phyloP scores from a whole-genome alignment of 2,888 invertebrate species.

The Pristionchus japonicus region DNA sequence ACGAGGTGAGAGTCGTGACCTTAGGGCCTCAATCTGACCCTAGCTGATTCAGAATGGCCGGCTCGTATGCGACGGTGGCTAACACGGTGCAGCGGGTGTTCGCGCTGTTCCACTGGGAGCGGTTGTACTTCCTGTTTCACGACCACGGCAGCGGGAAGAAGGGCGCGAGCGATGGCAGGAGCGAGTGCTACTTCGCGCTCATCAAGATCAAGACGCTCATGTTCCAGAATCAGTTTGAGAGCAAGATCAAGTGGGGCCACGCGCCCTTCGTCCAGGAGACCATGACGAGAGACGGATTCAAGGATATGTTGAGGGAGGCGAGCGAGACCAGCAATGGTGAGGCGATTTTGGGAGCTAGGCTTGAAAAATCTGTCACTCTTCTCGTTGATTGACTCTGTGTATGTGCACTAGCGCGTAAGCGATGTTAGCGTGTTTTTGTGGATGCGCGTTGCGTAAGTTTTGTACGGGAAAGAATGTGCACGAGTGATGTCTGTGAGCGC shows the following conservation, averaged over 20 bases:
- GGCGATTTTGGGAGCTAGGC: too few species aligned
- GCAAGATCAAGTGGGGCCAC: conserved; percentile 63
- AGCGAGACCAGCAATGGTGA: conserved; percentile 76
- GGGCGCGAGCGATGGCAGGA: conserved; percentile 63
- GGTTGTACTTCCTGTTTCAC: conserved; percentile 80
- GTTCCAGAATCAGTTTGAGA: conserved; percentile 53
- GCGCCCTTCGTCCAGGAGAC: conserved; percentile 79
- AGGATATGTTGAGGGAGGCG: conserved; percentile 80
- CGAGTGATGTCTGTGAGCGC: neutral
- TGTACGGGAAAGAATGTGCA: too few species aligned
- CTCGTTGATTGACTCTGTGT: conserved; percentile 46
- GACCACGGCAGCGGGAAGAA: conserved; percentile 58
- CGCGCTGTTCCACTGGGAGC: conserved; percentile 77
- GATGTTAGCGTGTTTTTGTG: neutral
- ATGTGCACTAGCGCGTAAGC: neutral
- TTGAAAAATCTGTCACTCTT: too few species aligned
- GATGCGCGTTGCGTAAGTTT: too few species aligned
- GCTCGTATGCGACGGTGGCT: conserved; percentile 80
- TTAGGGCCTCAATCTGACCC: conserved; percentile 79
- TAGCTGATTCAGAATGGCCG: conserved; percentile 88
- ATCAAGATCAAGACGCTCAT: conserved; percentile 72
- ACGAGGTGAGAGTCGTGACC: conserved; percentile 82
- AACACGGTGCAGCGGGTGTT: conserved; percentile 60
- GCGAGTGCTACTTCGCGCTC: conserved; percentile 71
- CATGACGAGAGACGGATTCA: conserved; percentile 82